These are phyloP conservation scores for Burhinus bistriatus DNA, from an alignment of 2,113 vertebrate genomes.

Conservation along the genomic window DNA sequence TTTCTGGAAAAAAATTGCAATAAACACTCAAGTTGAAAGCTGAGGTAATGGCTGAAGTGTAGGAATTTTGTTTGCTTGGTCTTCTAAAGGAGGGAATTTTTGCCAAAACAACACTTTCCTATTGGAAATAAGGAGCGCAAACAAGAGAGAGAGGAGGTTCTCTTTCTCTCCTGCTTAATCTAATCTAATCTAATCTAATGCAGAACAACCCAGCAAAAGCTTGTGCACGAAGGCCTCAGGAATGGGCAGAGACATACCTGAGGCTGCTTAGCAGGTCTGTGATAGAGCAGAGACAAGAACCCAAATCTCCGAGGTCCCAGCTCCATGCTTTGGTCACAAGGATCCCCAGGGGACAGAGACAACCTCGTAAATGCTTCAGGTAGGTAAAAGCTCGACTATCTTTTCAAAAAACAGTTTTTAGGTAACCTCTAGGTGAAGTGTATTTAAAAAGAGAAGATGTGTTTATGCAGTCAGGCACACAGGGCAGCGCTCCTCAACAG, in stretches of 20 bases:
- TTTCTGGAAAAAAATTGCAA: neutral
- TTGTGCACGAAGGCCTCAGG: neutral
- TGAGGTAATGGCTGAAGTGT: neutral
- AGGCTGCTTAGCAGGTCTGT: neutral
- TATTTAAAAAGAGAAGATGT: neutral
- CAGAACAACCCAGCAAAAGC: neutral
- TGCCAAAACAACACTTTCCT: neutral
- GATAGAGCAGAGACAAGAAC: neutral
- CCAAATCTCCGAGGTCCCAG: neutral
- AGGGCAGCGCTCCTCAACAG: neutral
- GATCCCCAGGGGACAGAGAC: too few relatives aligned
- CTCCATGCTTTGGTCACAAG: neutral
- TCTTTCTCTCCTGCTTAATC: neutral
- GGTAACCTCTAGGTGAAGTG: neutral
- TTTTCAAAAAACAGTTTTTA: neutral
- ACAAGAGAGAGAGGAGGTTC: neutral
- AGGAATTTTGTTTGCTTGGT: neutral
- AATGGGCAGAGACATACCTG: neutral
- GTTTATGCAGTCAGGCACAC: neutral
- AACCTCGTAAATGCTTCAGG: neutral
- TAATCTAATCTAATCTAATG: neutral
- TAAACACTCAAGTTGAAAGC: neutral
- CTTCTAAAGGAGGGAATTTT: neutral
- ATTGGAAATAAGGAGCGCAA: neutral
- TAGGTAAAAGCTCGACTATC: rapidly evolving